Evolutionary conservation across 2,113 vertebrate genomes (phyloP), one percentile per base, ranked within the genome.

Genomic region (Bucco capensis): DNA sequence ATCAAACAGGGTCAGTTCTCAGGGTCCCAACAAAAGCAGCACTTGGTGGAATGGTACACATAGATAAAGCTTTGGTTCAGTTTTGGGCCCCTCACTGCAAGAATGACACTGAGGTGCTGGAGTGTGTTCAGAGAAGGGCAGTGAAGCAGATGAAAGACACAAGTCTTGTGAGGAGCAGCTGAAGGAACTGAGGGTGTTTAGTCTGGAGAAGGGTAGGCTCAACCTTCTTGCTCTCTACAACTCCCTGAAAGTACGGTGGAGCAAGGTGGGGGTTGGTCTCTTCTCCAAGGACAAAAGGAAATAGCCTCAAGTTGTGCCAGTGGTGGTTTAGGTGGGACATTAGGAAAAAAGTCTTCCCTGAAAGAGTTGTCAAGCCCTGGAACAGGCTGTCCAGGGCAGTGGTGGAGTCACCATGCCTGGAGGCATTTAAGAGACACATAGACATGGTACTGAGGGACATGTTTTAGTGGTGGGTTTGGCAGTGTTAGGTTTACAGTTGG

Each of bases 191-290:
- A 16, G 16, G 19, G 0, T 35, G 56, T 31, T 30, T 0, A 70
- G 61, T 8, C 47, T 90, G 47, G 56, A 78, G 19, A 74, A 53
- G 15, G 9, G 7, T 12, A 80, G n/a, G 30, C 40, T 87, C 23
- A 24, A 53, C 31, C 16, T 56, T 10, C 13, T 21, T 1, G 0
- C 15, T 13, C 44, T 49, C 51, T 8, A 10, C 33, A 79, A 9
- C 38, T 30, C 2, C 58, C 28, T 50, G 8, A 58, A 9, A 31
- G 4, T 10, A 85, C 30, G 3, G 1, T 15, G 31, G 2, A 50
- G 17, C 0, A 3, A 49, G 42, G 15, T 12, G 8, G 33, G 31
- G 1, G 14, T 22, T 0, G 0, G 30, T 25, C 42, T 75, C 47
- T 79, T 40, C 23, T 12, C 30, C 38, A 24, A 33, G 19, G 27